phyloP scores from a whole-genome alignment of 2,797 vertebrate species.

The Eupleurogrammus muticus region DNA sequence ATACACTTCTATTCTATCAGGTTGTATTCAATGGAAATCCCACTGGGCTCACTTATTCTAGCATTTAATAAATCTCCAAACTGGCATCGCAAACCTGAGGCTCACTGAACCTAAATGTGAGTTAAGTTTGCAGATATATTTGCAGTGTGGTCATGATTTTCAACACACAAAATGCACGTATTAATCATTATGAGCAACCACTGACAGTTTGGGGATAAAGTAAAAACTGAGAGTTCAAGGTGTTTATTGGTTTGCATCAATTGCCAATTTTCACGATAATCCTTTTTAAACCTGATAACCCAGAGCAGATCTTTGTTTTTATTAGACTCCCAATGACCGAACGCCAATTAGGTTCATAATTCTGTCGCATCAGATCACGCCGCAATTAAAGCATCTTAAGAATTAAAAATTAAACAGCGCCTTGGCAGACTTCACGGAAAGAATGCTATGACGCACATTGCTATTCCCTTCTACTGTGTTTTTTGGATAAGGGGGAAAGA shows the following conservation, averaged over 20 bases:
- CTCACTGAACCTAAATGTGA: not conserved
- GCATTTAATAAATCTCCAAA: conserved; percentile 7
- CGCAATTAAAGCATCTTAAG: conserved; percentile 10
- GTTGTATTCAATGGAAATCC: conserved; percentile 3
- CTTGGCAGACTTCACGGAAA: conserved; percentile 4
- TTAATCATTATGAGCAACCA: too few relatives aligned
- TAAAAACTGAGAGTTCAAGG: conserved; percentile 1
- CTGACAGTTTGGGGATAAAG: not conserved
- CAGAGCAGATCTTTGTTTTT: not conserved
- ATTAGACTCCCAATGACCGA: not conserved
- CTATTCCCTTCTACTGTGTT: not conserved
- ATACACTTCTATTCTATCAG: not conserved
- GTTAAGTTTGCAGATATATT: too few relatives aligned
- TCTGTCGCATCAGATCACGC: not conserved
- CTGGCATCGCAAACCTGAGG: not conserved
- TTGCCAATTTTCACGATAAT: not conserved
- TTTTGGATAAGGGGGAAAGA: conserved; percentile 1
- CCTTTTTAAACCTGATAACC: not conserved
- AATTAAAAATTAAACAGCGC: conserved; percentile 9
- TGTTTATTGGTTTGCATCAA: not conserved
- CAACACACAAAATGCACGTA: not conserved
- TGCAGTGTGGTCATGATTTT: not conserved
- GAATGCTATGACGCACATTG: not conserved
- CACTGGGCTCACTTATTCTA: conserved; percentile 2
- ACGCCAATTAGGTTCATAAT: not conserved